phyloP scores from a whole-genome alignment of 2,888 invertebrate species.

The Meghimatium bilineatum region DNA sequence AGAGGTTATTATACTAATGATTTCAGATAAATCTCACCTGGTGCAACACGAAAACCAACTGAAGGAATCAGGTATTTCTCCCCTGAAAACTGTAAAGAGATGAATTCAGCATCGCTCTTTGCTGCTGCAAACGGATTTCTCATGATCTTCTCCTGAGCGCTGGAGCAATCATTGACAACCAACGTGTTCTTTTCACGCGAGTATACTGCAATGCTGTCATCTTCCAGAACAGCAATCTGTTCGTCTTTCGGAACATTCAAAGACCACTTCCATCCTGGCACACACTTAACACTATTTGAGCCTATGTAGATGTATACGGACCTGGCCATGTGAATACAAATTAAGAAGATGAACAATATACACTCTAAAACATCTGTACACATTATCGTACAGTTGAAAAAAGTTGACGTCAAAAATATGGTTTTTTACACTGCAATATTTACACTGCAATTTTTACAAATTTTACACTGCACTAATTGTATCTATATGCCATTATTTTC shows the following conservation, averaged over 20 bases:
- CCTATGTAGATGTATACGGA: neutral
- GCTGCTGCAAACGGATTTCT: neutral
- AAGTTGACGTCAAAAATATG: too few relatives aligned
- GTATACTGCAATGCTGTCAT: constrained; percentile 8
- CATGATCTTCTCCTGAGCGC: neutral
- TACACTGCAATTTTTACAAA: too few relatives aligned
- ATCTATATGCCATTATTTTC: too few relatives aligned
- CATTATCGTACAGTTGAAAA: too few relatives aligned
- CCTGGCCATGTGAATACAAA: neutral
- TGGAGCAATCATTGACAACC: neutral
- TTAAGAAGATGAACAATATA: too few relatives aligned
- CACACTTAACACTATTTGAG: constrained; percentile 21
- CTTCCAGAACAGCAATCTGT: constrained; percentile 16
- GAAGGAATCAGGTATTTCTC: neutral
- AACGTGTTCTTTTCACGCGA: neutral
- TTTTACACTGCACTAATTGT: too few relatives aligned
- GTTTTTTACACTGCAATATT: too few relatives aligned
- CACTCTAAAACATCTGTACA: too few relatives aligned
- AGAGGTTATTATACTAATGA: too few relatives aligned
- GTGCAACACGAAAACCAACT: neutral
- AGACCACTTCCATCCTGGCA: neutral
- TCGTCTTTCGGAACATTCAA: neutral
- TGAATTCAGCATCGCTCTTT: neutral
- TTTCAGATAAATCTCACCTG: neutral
- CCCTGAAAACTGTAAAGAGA: neutral